A percentile compares a stretch with the other conserved stretches of the same genome.
Conservation (phyloP, 2,113 vertebrate species). For the Cololabis saira region DNA sequence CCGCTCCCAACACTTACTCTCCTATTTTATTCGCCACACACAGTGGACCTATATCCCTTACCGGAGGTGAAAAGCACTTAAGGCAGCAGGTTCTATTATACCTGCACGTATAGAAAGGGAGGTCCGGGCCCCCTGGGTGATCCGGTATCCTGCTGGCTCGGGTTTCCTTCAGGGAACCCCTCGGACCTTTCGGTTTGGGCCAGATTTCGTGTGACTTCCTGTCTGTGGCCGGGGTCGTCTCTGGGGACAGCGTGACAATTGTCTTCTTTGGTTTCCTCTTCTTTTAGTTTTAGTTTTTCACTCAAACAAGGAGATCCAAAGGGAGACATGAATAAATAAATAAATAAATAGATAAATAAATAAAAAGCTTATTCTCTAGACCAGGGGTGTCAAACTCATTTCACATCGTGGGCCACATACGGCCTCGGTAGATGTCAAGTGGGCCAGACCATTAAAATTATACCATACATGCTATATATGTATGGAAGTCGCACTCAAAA, state of each 20-base stretch:
- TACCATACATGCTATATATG: too few species aligned
- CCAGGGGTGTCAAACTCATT: too few species aligned
- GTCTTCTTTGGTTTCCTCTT: conserved; percentile 62
- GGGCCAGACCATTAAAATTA: too few species aligned
- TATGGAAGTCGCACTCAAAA: too few species aligned
- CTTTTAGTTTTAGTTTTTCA: conserved; percentile 11
- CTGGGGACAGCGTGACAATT: conserved; percentile 58
- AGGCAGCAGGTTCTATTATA: conserved; percentile 68
- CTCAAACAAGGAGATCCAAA: conserved; percentile 16
- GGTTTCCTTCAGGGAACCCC: conserved; percentile 72
- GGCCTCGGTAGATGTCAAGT: too few species aligned
- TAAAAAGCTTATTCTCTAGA: too few species aligned
- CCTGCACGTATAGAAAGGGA: conserved; percentile 51
- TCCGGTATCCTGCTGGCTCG: conserved; percentile 63
- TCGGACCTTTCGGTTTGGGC: conserved; percentile 65
- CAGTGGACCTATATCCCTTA: conserved; percentile 63
- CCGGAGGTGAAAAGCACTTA: conserved; percentile 68
- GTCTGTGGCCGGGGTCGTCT: conserved; percentile 48
- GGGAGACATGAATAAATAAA: too few species aligned
- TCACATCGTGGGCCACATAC: too few species aligned
- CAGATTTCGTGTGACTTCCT: conserved; percentile 74
- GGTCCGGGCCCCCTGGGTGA: conserved; percentile 53
- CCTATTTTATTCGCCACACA: conserved; percentile 49
- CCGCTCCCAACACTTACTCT: conserved; percentile 39
- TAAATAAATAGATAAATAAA: too few species aligned